Conservation (phyloP, 2,113 vertebrate species). For the Cygnus atratus region DNA sequence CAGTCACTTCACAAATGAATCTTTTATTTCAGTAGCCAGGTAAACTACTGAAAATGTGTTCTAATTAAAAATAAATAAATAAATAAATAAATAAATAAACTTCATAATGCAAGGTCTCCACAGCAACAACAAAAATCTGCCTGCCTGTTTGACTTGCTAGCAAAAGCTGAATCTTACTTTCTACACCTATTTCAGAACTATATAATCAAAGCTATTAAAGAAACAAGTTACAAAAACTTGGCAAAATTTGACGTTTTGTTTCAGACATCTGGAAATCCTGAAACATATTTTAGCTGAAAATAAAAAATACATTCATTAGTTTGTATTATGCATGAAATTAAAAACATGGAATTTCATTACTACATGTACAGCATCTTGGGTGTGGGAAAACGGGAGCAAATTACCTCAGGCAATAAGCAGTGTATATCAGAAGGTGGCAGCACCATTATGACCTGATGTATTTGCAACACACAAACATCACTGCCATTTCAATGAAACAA, state of each 20-base stretch:
- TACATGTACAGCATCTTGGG: accelerated
- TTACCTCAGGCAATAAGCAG: background rate
- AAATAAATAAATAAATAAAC: background rate
- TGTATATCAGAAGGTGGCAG: conserved; percentile 28
- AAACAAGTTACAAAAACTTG: background rate
- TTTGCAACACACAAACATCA: accelerated
- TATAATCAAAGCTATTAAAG: background rate
- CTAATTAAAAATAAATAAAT: background rate
- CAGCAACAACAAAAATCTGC: background rate
- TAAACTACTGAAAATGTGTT: background rate
- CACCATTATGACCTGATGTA: background rate
- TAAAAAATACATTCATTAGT: background rate
- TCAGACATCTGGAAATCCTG: background rate
- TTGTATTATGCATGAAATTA: background rate
- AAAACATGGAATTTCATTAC: background rate
- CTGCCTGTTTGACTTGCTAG: background rate
- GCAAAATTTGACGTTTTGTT: background rate
- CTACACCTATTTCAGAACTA: background rate
- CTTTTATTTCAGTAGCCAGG: background rate
- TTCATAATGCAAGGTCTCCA: background rate
- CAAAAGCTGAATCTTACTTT: background rate
- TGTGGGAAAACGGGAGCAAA: background rate
- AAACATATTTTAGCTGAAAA: background rate
- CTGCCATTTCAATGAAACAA: background rate
- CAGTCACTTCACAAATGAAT: background rate